A percentile compares a stretch with the other conserved stretches of the same genome.
Evolutionary conservation across 2,888 invertebrate genomes (phyloP).

Genomic region (Macaria liturata): DNA sequence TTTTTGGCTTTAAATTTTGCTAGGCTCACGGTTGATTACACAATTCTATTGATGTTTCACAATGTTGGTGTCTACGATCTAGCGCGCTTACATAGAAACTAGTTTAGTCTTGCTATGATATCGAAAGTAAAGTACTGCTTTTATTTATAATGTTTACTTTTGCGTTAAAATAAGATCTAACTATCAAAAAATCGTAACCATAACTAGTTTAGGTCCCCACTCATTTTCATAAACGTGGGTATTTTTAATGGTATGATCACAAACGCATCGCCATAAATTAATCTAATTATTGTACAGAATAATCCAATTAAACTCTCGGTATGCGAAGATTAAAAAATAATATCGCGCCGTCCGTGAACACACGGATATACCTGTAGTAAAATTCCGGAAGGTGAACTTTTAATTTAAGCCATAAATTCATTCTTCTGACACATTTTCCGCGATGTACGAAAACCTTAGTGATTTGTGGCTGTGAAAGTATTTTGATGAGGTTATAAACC

Average conservation of each 20-base stretch:
- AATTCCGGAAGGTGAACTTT: slow-evolving; percentile 23
- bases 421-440: slow-evolving; percentile 16
- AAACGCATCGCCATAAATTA: slow-evolving; percentile 13
- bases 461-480: slow-evolving; percentile 25
- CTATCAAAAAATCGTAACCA: too few species aligned
- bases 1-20: too few species aligned
- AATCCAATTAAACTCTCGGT: slow-evolving; percentile 18
- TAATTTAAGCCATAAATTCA: slow-evolving; percentile 31
- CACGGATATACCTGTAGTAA: slow-evolving; percentile 20
- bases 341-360: slow-evolving; percentile 4
- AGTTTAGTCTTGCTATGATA: too few species aligned
- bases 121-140: too few species aligned
- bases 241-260: background rate
- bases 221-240: too few species aligned
- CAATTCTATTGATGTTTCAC: too few species aligned
- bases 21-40: too few species aligned
- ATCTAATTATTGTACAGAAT: slow-evolving; percentile 6
- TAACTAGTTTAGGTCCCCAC: too few species aligned
- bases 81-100: too few species aligned
- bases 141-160: too few species aligned
- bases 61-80: too few species aligned
- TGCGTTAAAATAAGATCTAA: too few species aligned
- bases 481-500: background rate
- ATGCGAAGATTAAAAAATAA: slow-evolving; percentile 15
- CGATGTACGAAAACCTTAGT: slow-evolving; percentile 10